These are phyloP conservation scores for Drosophila funebris DNA, from an alignment of 1,140 invertebrate species.

Conservation along the genomic window DNA sequence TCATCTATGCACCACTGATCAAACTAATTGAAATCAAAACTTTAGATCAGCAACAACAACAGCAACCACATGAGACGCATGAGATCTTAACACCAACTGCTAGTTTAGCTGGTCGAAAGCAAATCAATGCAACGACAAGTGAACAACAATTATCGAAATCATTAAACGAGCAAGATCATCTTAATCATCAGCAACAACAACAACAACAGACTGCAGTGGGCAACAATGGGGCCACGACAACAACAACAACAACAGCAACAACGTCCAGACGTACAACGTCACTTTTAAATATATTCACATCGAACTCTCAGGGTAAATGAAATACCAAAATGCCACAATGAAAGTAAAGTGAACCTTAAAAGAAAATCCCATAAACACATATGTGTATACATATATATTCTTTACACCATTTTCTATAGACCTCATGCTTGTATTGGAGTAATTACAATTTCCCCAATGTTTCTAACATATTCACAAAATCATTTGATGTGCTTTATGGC, in stretches of 20 bases:
- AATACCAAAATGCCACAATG: slow-evolving; percentile 21
- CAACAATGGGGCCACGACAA: slow-evolving; percentile 41
- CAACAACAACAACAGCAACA: slow-evolving; percentile 86
- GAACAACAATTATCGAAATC: slow-evolving; percentile 78
- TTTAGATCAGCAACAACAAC: slow-evolving; percentile 70
- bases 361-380: background rate
- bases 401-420: background rate
- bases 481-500: slow-evolving; percentile 41
- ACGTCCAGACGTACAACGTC: slow-evolving; percentile 95
- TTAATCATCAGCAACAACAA: slow-evolving; percentile 60
- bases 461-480: slow-evolving; percentile 42
- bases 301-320: slow-evolving; percentile 93
- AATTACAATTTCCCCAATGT: slow-evolving; percentile 6
- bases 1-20: slow-evolving; percentile 52
- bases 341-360: slow-evolving; percentile 29
- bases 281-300: slow-evolving; percentile 96
- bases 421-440: background rate
- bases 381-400: slow-evolving; percentile 3
- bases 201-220: slow-evolving; percentile 50
- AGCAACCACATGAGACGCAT: slow-evolving; percentile 33
- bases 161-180: slow-evolving; percentile 74
- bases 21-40: slow-evolving; percentile 61
- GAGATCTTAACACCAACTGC: slow-evolving; percentile 64
- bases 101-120: slow-evolving; percentile 52
- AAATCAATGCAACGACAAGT: slow-evolving; percentile 74